phyloP scores from a whole-genome alignment of 1,140 invertebrate species.

The Brachionus koreanus region DNA sequence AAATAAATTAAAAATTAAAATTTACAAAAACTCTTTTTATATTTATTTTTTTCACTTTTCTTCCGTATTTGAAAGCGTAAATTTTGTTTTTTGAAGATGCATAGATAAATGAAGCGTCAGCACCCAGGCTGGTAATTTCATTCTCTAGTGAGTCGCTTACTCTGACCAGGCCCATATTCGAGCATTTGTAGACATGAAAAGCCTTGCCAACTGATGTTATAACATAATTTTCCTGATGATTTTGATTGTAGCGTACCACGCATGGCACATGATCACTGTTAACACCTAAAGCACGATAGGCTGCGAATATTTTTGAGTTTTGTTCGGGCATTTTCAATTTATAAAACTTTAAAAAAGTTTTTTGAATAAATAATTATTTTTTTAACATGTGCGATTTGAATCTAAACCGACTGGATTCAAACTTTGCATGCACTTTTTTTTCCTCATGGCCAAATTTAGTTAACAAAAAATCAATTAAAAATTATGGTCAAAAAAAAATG shows the following conservation, averaged over 20 bases:
- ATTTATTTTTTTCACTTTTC: slow-evolving; percentile 62
- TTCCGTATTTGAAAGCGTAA: slow-evolving; percentile 80
- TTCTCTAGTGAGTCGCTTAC: slow-evolving; percentile 65
- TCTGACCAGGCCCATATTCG: neutral
- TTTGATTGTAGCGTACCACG: slow-evolving; percentile 75
- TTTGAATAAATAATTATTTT: neutral
- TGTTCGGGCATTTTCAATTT: neutral
- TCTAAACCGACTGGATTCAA: neutral
- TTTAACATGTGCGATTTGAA: neutral
- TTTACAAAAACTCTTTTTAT: neutral
- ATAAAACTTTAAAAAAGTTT: neutral
- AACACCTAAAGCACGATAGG: slow-evolving; percentile 78
- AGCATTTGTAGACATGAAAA: slow-evolving; percentile 75
- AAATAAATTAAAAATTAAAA: slow-evolving; percentile 45
- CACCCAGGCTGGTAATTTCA: slow-evolving; percentile 75
- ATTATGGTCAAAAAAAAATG: no score
- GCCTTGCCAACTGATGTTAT: slow-evolving; percentile 81
- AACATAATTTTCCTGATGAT: slow-evolving; percentile 78
- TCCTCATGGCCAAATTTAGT: neutral
- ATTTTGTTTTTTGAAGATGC: slow-evolving; percentile 72
- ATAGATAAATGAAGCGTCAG: slow-evolving; percentile 75
- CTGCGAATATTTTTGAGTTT: slow-evolving; percentile 65
- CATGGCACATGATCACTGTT: slow-evolving; percentile 87
- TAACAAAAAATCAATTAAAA: neutral
- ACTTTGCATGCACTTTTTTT: neutral